Base-by-base conservation (phyloP, 2,888 invertebrate species). In the Lasioglossum morio region DNA sequence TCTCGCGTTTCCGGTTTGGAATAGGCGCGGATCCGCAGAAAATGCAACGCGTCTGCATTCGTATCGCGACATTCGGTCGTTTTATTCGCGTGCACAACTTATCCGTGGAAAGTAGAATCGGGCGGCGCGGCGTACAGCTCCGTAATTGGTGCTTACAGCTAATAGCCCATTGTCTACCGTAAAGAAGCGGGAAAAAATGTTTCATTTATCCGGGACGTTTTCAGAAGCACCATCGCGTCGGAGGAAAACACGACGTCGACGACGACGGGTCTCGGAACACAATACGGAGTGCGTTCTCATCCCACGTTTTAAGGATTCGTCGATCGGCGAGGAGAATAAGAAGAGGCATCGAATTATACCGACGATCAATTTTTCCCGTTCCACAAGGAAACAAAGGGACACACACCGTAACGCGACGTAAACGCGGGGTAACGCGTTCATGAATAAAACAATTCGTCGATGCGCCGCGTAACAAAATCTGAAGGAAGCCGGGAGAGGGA, bases 111-210 rank as follows among this genome's bases (percentile, higher is more conserved):
- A 81, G 78, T 83, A 83, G 77, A 85, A 81, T 75, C 73, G 30
- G 16, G 27, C 16, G 30, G 30, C 81, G 57, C 43, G 43, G 75
- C 70, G 82, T 46, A 48, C 75, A 79, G 69, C 37, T 19, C 85
- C 77, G 66, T 88, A 88, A 88, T 88, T 87, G 88, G 86, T 88
- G 82, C 83, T 84, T 79, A 78, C 86, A 46, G 85, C 82, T 86
- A 88, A 88, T 83, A 85, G 80, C 84, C 88, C 60, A 88, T 88
- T 88, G 88, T 88, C 88, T 86, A 23, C 88, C 63, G 75, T 73
- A 83, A 87, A 83, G 88, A 85, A 85, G 43, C 79, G 53, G 53
- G 43, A 43, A 83, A 82, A 88, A 87, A 88, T 81, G 81, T 85
- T 85, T 87, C 85, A 77, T 82, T 88, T 85, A 81, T 85, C 78